Percentiles rank a stretch among this genome's conserved stretches.
Evolutionary conservation across 2,888 invertebrate genomes (phyloP).

Genomic region (Malacosoma neustria): DNA sequence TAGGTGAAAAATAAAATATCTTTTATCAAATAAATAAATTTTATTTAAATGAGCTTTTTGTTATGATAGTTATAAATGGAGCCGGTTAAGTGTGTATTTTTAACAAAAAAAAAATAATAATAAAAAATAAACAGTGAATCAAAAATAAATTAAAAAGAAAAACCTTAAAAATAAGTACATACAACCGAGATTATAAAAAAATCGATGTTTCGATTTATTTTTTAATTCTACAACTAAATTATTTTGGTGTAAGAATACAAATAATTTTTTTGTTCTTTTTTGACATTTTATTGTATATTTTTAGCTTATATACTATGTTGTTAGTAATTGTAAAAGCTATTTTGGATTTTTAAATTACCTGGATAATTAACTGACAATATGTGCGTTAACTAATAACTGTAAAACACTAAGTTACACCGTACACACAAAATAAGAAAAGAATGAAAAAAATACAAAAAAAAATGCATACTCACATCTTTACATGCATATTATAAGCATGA

Average conservation of each 20-base stretch:
- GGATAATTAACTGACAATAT: background rate
- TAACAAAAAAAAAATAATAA: slow-evolving; percentile 38
- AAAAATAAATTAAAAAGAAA: slow-evolving; percentile 41
- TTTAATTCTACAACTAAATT: slow-evolving; percentile 31
- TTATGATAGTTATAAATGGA: slow-evolving; percentile 54
- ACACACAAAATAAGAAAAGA: slow-evolving; percentile 31
- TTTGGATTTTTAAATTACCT: slow-evolving; percentile 5
- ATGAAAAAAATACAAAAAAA: slow-evolving; percentile 57
- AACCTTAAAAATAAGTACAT: slow-evolving; percentile 74
- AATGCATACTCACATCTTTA: slow-evolving; percentile 69
- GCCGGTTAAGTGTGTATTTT: slow-evolving; percentile 70
- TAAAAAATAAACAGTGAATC: slow-evolving; percentile 58
- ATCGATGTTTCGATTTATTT: slow-evolving; percentile 22
- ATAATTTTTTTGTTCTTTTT: slow-evolving; percentile 38
- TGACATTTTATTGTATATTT: slow-evolving; percentile 1
- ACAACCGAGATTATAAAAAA: slow-evolving; percentile 59
- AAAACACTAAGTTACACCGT: slow-evolving; percentile 37
- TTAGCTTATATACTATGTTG: slow-evolving; percentile 45
- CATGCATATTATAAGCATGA: slow-evolving; percentile 71
- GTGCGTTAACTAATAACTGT: background rate
- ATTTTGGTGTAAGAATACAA: slow-evolving; percentile 59
- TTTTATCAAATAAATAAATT: slow-evolving; percentile 59
- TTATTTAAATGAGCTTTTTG: slow-evolving; percentile 64
- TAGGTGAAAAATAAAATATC: slow-evolving; percentile 59
- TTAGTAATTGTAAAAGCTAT: slow-evolving; percentile 47